These are phyloP conservation scores for Perognathus longimembris DNA, from an alignment of 2,113 vertebrate genomes.

Conservation along the genomic window DNA sequence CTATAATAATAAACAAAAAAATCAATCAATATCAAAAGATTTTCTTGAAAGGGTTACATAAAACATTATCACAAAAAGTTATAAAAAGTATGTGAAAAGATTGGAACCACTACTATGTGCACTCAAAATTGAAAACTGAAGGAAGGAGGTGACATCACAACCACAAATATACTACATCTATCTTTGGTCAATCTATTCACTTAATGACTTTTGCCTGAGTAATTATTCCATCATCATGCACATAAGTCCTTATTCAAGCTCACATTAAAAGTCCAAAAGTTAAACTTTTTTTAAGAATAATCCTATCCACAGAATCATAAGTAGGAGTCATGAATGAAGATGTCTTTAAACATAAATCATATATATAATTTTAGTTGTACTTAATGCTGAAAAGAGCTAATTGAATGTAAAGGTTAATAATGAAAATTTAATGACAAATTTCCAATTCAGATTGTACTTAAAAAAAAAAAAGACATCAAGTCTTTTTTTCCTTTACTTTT, in stretches of 20 bases:
- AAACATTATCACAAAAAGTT: not conserved
- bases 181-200: slow-evolving; percentile 50
- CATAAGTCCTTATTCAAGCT: slow-evolving; percentile 64
- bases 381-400: not conserved
- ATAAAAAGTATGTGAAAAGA: slow-evolving; percentile 27
- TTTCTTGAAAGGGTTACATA: not conserved
- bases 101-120: not conserved
- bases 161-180: slow-evolving; percentile 54
- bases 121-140: slow-evolving; percentile 55
- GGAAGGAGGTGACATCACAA: not conserved
- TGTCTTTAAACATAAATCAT: not conserved
- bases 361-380: not conserved
- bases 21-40: too few species aligned
- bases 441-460: not conserved
- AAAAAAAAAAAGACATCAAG: not conserved
- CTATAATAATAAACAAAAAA: too few species aligned
- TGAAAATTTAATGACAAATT: not conserved
- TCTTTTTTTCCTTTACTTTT: not conserved
- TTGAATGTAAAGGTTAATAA: not conserved
- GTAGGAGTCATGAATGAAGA: slow-evolving; percentile 25
- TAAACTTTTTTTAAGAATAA: slow-evolving; percentile 56
- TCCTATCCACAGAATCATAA: slow-evolving; percentile 60
- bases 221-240: slow-evolving; percentile 65
- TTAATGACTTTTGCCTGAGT: slow-evolving; percentile 70
- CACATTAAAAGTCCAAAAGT: slow-evolving; percentile 56